Evolutionary conservation across 1,140 invertebrate species (phyloP).

Genomic region (Brachionus sp.): DNA sequence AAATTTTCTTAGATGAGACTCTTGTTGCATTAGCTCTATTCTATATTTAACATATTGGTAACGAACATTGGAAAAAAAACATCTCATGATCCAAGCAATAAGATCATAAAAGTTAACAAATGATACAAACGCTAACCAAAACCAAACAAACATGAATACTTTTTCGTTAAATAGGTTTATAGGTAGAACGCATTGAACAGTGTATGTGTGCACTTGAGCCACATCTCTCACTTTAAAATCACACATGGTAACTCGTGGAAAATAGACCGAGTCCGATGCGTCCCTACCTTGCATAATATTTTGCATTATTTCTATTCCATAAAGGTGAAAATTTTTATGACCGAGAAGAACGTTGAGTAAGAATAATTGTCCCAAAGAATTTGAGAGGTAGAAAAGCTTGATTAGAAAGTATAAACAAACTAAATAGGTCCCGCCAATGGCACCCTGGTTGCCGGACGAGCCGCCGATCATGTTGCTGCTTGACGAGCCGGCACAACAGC

Average conservation of each 20-base stretch:
- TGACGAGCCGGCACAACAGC: slow-evolving; percentile 41
- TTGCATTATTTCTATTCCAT: slow-evolving; percentile 46
- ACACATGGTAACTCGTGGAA: slow-evolving; percentile 56
- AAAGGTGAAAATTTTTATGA: slow-evolving; percentile 34
- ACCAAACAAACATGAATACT: slow-evolving; percentile 55
- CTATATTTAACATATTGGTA: slow-evolving; percentile 46
- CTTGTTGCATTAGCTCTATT: slow-evolving; percentile 45
- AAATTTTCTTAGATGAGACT: slow-evolving; percentile 48
- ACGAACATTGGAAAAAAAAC: slow-evolving; percentile 46
- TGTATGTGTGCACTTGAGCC: slow-evolving; percentile 35
- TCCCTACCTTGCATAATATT: slow-evolving; percentile 47
- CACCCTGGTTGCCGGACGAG: slow-evolving; percentile 4
- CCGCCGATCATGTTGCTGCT: slow-evolving; percentile 31
- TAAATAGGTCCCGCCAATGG: slow-evolving; percentile 52
- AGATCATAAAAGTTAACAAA: slow-evolving; percentile 54
- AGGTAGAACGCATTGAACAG: slow-evolving; percentile 48
- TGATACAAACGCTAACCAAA: slow-evolving; percentile 53
- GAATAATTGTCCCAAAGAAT: slow-evolving; percentile 58
- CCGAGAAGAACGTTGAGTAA: slow-evolving; percentile 56
- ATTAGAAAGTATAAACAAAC: slow-evolving; percentile 56
- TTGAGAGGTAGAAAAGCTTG: slow-evolving; percentile 56
- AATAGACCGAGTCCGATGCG: slow-evolving; percentile 51
- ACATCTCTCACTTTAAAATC: slow-evolving; percentile 52
- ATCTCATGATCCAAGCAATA: slow-evolving; percentile 47
- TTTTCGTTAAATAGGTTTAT: slow-evolving; percentile 55